Evolutionary conservation across 1,140 invertebrate genomes (phyloP).

Genomic region (Apis florea): DNA sequence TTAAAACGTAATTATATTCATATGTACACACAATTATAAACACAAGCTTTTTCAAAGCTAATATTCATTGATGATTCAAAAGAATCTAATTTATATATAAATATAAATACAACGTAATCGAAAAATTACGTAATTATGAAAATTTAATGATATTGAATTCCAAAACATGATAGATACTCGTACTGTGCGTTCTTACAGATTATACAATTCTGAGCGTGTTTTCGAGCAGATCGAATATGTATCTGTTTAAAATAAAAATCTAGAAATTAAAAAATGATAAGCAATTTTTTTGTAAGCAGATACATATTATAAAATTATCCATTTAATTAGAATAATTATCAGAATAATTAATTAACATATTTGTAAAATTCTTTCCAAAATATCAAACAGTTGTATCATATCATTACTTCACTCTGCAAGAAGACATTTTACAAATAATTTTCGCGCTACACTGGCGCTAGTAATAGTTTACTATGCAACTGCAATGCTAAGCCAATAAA

Average conservation of each 20-base stretch:
- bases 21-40: not conserved
- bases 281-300: not conserved
- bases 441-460: conserved; percentile 31
- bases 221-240: not conserved
- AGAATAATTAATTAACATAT: not conserved
- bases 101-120: not conserved
- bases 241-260: not conserved
- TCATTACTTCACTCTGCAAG: too few relatives aligned
- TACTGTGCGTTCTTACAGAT: not conserved
- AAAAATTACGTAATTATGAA: conserved; percentile 8
- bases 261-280: not conserved
- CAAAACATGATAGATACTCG: not conserved
- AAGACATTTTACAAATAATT: conserved; percentile 22
- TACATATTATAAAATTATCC: not conserved
- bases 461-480: not conserved
- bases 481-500: conserved; percentile 8
- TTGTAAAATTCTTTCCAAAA: not conserved
- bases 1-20: not conserved
- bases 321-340: not conserved
- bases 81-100: not conserved
- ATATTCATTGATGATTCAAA: not conserved
- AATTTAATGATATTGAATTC: not conserved
- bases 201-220: not conserved
- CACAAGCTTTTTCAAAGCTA: not conserved
- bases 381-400: not conserved